phyloP scores from a whole-genome alignment of 2,797 vertebrate species.

The Chromobotia macracanthus region DNA sequence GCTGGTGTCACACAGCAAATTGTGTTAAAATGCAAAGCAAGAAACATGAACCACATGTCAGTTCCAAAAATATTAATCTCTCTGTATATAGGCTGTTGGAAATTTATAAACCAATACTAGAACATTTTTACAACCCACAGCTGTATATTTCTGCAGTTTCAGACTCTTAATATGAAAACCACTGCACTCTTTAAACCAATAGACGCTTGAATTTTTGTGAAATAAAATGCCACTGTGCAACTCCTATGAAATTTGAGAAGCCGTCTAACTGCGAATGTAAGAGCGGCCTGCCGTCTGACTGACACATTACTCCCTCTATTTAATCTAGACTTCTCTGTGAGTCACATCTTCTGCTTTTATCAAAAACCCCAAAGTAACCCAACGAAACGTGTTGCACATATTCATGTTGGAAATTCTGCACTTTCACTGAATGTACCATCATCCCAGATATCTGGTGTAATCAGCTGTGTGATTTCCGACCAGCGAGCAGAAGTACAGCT shows the following conservation, averaged over 20 bases:
- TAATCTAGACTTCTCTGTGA: neutral
- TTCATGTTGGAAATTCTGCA: neutral
- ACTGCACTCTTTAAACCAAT: neutral
- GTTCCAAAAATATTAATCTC: neutral
- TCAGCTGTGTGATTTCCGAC: neutral
- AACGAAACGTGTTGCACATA: neutral
- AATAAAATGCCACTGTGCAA: constrained; percentile 21
- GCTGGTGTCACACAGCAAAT: neutral
- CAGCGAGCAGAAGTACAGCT: constrained; percentile 28
- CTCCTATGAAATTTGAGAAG: constrained; percentile 34
- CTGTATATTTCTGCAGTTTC: constrained; percentile 3
- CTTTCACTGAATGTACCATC: neutral
- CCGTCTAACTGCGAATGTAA: constrained; percentile 4
- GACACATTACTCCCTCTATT: neutral
- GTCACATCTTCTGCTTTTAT: neutral
- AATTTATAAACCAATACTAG: neutral
- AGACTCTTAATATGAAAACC: constrained; percentile 10
- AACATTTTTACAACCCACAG: constrained; percentile 18
- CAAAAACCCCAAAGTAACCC: neutral
- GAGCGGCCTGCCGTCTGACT: constrained; percentile 1
- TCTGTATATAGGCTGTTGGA: neutral
- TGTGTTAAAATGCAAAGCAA: neutral
- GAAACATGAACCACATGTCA: neutral
- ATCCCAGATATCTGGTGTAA: neutral
- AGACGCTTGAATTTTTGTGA: neutral